phyloP scores from a whole-genome alignment of 1,140 invertebrate species.

The Pemphigus obesinymphae region DNA sequence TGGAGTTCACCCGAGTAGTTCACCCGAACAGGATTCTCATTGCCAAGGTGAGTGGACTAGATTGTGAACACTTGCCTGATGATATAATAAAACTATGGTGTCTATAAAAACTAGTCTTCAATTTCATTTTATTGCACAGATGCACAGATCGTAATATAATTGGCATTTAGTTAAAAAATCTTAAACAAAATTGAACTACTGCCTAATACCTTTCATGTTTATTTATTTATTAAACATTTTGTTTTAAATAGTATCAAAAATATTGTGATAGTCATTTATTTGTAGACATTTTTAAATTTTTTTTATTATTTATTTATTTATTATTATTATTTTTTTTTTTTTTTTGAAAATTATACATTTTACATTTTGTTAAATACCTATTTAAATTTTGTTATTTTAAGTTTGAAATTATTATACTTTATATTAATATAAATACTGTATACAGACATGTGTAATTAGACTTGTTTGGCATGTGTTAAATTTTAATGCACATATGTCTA shows the following conservation, averaged over 20 bases:
- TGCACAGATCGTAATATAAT: neutral
- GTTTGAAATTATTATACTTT: neutral
- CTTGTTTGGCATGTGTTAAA: neutral
- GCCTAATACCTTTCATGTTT: neutral
- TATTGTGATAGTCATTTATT: slow-evolving; percentile 1
- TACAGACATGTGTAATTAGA: neutral
- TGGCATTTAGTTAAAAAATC: neutral
- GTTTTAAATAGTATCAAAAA: neutral
- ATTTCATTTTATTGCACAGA: neutral
- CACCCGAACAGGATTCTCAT: slow-evolving; percentile 36
- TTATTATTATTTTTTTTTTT: slow-evolving; percentile 3
- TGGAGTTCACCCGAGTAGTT: slow-evolving; percentile 1
- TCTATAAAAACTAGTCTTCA: slow-evolving; percentile 32
- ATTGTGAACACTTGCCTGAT: slow-evolving; percentile 38
- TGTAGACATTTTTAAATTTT: neutral
- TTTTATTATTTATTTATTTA: neutral
- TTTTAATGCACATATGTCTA: neutral
- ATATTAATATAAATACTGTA: neutral
- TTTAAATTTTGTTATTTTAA: slow-evolving; percentile 5
- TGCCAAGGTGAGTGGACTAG: slow-evolving; percentile 39
- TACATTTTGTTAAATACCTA: slow-evolving; percentile 11
- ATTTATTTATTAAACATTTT: neutral
- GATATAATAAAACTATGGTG: slow-evolving; percentile 9
- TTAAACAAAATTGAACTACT: neutral
- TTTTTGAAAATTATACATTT: neutral